phyloP scores from a whole-genome alignment of 2,113 vertebrate genomes.

The Nothoprocta pentlandii region DNA sequence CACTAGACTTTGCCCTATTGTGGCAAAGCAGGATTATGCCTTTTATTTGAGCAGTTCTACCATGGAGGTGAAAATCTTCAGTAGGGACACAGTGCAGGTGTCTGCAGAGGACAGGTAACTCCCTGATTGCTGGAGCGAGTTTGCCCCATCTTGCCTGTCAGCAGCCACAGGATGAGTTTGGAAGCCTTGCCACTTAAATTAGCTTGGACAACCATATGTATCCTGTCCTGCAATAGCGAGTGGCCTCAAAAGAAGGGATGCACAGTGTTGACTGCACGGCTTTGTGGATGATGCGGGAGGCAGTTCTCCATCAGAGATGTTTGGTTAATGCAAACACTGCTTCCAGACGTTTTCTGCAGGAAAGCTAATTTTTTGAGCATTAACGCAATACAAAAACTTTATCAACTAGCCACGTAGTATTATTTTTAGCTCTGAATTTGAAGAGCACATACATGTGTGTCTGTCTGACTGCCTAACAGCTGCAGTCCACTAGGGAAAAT shows the following conservation, averaged over 20 bases:
- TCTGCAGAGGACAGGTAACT: neutral
- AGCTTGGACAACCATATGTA: neutral
- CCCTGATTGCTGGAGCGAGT: neutral
- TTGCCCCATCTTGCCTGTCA: neutral
- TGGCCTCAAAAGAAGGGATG: neutral
- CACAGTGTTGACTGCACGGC: rapidly evolving
- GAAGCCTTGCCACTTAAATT: conserved; percentile 9
- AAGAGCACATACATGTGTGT: neutral
- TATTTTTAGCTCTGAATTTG: conserved; percentile 40
- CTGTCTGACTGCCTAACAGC: conserved; percentile 13
- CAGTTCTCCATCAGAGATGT: rapidly evolving
- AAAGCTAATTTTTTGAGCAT: neutral
- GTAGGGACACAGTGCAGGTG: neutral
- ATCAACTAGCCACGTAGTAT: neutral
- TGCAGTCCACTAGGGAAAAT: conserved; percentile 43
- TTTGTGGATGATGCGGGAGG: neutral
- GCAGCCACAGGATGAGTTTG: neutral
- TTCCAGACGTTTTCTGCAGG: neutral
- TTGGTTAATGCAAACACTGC: neutral
- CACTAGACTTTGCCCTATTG: rapidly evolving
- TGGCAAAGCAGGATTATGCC: neutral
- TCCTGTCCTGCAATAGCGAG: neutral
- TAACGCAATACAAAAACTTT: neutral
- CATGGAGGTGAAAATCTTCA: neutral
- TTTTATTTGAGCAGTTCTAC: neutral